These are phyloP conservation scores for Notospermus geniculatus DNA, from an alignment of 1,140 invertebrate species.

Conservation along the genomic window DNA sequence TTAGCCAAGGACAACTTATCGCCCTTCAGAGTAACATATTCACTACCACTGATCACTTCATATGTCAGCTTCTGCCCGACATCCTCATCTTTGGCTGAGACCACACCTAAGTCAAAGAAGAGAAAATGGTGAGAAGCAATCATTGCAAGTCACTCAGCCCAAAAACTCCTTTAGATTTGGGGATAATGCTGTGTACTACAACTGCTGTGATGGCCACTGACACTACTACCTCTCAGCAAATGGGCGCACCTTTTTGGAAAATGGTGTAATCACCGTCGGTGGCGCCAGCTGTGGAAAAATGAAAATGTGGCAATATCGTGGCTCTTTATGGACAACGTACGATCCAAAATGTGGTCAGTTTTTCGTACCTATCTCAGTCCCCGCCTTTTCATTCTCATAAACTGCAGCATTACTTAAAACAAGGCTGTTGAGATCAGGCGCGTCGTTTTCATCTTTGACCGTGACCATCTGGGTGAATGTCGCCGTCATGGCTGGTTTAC, in stretches of 20 bases:
- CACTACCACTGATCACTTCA: slow-evolving; percentile 14
- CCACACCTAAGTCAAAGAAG: slow-evolving; percentile 8
- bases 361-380: neutral
- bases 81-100: slow-evolving; percentile 27
- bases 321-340: no score
- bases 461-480: slow-evolving; percentile 22
- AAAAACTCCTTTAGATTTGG: no score
- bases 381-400: neutral
- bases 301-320: no score
- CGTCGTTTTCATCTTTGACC: slow-evolving; percentile 31
- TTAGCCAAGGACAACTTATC: slow-evolving; percentile 15
- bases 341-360: no score
- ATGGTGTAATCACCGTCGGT: no score
- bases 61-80: slow-evolving; percentile 17
- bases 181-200: no score
- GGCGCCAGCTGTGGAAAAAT: no score
- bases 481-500: slow-evolving; percentile 21
- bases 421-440: slow-evolving; percentile 19
- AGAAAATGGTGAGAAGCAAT: no score
- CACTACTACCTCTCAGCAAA: no score
- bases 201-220: no score
- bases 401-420: neutral
- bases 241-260: no score
- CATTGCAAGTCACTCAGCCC: no score
- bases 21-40: slow-evolving; percentile 16